Percentiles rank a stretch among this genome's conserved stretches.
phyloP scores from a whole-genome alignment of 2,888 invertebrate species.

The Tyria jacobaeae region DNA sequence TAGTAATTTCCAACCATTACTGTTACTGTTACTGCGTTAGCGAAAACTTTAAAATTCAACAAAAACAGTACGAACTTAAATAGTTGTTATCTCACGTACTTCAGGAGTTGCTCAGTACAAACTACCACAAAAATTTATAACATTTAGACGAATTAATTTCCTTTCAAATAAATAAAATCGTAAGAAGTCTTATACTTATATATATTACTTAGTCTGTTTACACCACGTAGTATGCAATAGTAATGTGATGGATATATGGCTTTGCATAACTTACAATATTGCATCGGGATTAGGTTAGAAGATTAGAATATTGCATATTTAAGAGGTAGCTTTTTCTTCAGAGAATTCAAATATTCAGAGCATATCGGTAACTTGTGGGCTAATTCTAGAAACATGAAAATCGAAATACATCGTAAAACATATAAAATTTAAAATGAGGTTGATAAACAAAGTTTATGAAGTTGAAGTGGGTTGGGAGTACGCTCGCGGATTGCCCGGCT shows the following conservation, averaged over 20 bases:
- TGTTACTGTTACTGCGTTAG: no score
- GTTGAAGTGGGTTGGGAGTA: no score
- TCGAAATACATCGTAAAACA: no score
- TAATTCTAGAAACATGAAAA: no score
- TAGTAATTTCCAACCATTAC: no score
- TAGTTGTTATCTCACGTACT: no score
- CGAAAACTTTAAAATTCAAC: no score
- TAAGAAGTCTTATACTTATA: not conserved
- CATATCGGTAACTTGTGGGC: not conserved
- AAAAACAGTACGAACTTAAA: no score
- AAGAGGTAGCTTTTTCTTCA: constrained; percentile 2
- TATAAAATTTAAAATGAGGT: no score
- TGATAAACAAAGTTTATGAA: no score
- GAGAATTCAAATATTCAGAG: constrained; percentile 11
- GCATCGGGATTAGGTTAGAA: constrained; percentile 10
- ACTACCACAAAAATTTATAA: not conserved
- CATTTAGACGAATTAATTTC: not conserved
- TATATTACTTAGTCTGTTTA: constrained; percentile 12
- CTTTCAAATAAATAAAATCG: not conserved
- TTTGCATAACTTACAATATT: constrained; percentile 35
- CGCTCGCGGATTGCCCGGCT: no score
- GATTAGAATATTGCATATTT: constrained; percentile 17
- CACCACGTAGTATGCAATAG: constrained; percentile 37
- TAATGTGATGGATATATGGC: constrained; percentile 48
- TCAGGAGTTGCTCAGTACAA: no score